Conservation (phyloP, 2,113 vertebrate genomes). For the Triplophysa tibetana region DNA sequence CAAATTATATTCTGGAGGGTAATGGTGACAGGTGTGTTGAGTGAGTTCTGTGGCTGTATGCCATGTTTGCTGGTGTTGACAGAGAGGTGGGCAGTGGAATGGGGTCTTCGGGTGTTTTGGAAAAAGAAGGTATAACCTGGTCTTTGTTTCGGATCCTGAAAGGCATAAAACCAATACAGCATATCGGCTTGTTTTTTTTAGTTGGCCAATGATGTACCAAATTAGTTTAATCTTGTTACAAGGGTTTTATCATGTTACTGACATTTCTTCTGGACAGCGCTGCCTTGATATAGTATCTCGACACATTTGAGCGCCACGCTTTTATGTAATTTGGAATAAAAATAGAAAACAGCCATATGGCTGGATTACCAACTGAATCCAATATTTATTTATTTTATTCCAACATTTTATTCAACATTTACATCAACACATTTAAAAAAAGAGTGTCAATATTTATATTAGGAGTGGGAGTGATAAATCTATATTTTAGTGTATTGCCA, state of each 20-base stretch:
- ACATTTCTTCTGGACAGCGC: slow-evolving; percentile 44
- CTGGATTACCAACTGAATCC: neutral
- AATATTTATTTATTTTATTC: neutral
- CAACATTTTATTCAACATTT: neutral
- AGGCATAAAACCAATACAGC: slow-evolving; percentile 24
- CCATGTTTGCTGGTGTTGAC: slow-evolving; percentile 53
- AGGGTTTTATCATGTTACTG: slow-evolving; percentile 51
- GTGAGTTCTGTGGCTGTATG: slow-evolving; percentile 39
- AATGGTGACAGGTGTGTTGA: slow-evolving; percentile 45
- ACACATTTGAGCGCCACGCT: neutral
- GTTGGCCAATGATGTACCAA: slow-evolving; percentile 45
- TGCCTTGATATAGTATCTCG: slow-evolving; percentile 1
- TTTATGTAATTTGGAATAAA: neutral
- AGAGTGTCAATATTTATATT: slow-evolving; percentile 25
- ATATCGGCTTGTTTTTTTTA: slow-evolving; percentile 33
- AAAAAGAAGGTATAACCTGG: neutral
- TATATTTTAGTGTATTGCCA: no score
- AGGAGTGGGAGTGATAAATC: no score
- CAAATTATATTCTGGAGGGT: slow-evolving; percentile 47
- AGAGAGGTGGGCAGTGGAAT: slow-evolving; percentile 43
- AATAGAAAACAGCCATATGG: neutral
- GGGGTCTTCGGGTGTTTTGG: neutral
- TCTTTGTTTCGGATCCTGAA: slow-evolving; percentile 45
- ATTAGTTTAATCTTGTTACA: slow-evolving; percentile 58
- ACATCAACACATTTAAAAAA: slow-evolving; percentile 8